phyloP scores from a whole-genome alignment of 2,113 vertebrate genomes.

The Helogale parvula region DNA sequence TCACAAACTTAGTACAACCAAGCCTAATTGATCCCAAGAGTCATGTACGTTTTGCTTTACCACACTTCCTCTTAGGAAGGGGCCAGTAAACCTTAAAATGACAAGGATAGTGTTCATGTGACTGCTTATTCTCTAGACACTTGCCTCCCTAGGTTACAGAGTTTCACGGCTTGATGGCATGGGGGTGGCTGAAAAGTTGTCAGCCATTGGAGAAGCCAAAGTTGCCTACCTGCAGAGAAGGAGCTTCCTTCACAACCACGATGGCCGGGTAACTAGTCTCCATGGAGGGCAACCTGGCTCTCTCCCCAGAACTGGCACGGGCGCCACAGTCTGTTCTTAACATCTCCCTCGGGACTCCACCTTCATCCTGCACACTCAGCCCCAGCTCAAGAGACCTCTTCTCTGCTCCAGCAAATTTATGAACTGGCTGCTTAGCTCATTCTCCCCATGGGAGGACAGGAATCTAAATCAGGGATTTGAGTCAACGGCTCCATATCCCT shows the following conservation, averaged over 20 bases:
- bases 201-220: neutral
- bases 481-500: slow-evolving; percentile 49
- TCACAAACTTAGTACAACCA: neutral
- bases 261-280: neutral
- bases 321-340: neutral
- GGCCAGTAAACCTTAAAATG: neutral
- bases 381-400: neutral
- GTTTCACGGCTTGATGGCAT: neutral
- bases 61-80: neutral
- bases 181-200: neutral
- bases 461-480: slow-evolving; percentile 38
- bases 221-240: neutral
- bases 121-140: neutral
- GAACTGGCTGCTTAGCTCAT: slow-evolving; percentile 17
- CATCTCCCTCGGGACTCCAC: neutral
- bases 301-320: neutral
- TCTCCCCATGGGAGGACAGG: neutral
- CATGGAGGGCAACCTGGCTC: neutral
- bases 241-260: neutral
- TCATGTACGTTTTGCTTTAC: neutral
- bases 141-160: neutral
- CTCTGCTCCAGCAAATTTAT: slow-evolving; percentile 36
- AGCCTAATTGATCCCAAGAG: neutral
- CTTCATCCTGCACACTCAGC: neutral
- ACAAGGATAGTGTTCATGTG: neutral